Evolutionary conservation across 2,888 invertebrate species (phyloP).

Genomic region (Candidula unifasciata): DNA sequence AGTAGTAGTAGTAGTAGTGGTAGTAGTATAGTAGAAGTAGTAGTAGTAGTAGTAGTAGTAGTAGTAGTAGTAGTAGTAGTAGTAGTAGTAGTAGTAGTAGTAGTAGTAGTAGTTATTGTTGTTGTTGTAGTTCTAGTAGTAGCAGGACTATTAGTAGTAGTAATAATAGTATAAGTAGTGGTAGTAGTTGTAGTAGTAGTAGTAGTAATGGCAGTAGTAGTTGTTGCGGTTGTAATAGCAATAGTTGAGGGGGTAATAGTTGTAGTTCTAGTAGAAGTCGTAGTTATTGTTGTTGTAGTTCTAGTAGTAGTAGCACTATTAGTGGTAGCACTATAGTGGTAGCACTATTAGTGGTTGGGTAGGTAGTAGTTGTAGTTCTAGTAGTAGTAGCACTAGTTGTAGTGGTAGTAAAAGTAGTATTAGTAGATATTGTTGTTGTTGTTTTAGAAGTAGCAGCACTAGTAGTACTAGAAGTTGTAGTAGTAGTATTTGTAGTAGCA

Average conservation of each 20-base stretch:
- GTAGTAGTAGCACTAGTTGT: slow-evolving; percentile 2
- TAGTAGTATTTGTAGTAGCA: too few relatives aligned
- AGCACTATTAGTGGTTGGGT: not conserved
- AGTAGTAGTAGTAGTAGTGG: not conserved
- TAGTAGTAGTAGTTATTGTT: slow-evolving; percentile 17
- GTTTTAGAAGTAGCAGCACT: not conserved
- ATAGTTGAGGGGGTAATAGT: not conserved
- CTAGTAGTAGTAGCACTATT: not conserved
- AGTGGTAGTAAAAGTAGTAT: slow-evolving; percentile 6
- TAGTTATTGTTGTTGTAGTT: not conserved
- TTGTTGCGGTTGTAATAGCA: too few relatives aligned
- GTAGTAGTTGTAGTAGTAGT: too few relatives aligned
- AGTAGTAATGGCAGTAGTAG: not conserved
- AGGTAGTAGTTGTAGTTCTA: not conserved
- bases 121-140: not conserved
- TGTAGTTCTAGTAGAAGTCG: not conserved
- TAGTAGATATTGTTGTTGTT: not conserved
- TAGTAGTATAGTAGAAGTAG: slow-evolving; percentile 3
- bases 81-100: slow-evolving; percentile 25
- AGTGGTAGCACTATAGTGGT: not conserved
- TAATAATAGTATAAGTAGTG: not conserved
- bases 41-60: slow-evolving; percentile 25
- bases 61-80: slow-evolving; percentile 22
- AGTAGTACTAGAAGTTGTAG: too few relatives aligned
- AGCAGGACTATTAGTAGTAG: not conserved